Conservation (phyloP, 2,888 invertebrate genomes). For the Cremastobaeus sp. region DNA sequence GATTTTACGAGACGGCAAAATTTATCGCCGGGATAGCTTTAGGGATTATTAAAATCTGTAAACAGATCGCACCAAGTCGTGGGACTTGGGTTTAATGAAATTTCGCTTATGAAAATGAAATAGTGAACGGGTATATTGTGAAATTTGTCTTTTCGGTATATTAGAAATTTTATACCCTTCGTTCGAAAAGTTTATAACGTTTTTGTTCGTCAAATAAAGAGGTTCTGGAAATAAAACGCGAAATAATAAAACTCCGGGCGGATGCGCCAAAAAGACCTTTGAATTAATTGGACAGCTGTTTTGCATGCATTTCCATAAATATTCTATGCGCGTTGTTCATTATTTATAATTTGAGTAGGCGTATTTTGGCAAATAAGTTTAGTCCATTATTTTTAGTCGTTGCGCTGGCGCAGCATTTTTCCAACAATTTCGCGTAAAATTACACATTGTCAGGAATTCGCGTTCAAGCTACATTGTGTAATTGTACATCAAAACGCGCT, state of each 20-base stretch:
- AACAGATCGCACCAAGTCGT: conserved; percentile 63
- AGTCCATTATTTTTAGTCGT: too few relatives aligned
- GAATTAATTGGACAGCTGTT: conserved; percentile 22
- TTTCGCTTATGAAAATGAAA: conserved; percentile 59
- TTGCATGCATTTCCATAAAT: conserved; percentile 25
- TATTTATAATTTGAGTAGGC: background rate
- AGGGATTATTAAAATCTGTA: conserved; percentile 71
- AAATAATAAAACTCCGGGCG: conserved; percentile 9
- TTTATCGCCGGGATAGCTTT: conserved; percentile 68
- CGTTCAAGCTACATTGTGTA: too few relatives aligned
- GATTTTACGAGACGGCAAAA: conserved; percentile 70
- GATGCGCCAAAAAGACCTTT: conserved; percentile 13
- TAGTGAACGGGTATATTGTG: conserved; percentile 37
- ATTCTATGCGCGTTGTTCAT: conserved; percentile 14
- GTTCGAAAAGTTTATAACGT: conserved; percentile 34
- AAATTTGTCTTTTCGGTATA: conserved; percentile 45
- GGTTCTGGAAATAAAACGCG: conserved; percentile 13
- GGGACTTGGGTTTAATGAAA: conserved; percentile 54
- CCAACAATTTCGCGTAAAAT: too few relatives aligned
- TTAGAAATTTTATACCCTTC: conserved; percentile 39
- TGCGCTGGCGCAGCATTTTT: too few relatives aligned
- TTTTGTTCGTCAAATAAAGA: conserved; percentile 22
- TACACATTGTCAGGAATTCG: too few relatives aligned
- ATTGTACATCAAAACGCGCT: too few relatives aligned
- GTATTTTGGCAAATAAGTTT: too few relatives aligned